phyloP scores from a whole-genome alignment of 2,797 vertebrate genomes.

The Hemibagrus guttatus region DNA sequence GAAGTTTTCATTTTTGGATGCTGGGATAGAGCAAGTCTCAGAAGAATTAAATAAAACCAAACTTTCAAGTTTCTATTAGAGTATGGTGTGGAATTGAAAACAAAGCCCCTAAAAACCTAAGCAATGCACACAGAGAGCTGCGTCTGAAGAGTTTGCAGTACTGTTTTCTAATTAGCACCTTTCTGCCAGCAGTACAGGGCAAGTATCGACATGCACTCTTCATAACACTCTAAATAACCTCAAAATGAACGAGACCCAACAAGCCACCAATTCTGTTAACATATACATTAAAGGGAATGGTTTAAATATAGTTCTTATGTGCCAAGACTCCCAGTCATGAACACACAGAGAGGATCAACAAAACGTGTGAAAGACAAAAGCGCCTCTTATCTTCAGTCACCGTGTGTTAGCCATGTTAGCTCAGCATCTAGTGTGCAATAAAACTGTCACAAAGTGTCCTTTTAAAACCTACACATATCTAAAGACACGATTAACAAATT shows the following conservation, averaged over 20 bases:
- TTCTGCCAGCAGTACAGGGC: conserved; percentile 18
- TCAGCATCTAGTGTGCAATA: background rate
- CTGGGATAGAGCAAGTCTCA: background rate
- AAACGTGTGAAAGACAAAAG: conserved; percentile 62
- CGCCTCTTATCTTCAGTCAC: conserved; percentile 67
- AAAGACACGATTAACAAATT: background rate
- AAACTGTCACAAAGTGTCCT: background rate
- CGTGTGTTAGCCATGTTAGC: conserved; percentile 50
- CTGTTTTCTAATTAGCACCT: conserved; percentile 41
- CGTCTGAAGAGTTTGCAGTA: background rate
- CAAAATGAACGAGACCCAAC: background rate
- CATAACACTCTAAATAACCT: conserved; percentile 19
- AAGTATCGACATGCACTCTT: conserved; percentile 26
- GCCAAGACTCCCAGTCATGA: background rate
- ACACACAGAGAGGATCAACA: conserved; percentile 37
- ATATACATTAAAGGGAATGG: background rate
- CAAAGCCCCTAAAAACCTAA: background rate
- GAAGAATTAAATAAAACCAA: background rate
- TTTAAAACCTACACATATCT: background rate
- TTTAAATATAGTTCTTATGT: background rate
- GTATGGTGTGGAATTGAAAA: background rate
- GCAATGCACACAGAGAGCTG: background rate
- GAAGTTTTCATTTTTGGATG: background rate
- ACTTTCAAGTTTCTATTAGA: background rate
- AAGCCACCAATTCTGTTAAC: background rate